Conservation (phyloP, 2,888 invertebrate species). For the Sphaerophoria rueppellii region DNA sequence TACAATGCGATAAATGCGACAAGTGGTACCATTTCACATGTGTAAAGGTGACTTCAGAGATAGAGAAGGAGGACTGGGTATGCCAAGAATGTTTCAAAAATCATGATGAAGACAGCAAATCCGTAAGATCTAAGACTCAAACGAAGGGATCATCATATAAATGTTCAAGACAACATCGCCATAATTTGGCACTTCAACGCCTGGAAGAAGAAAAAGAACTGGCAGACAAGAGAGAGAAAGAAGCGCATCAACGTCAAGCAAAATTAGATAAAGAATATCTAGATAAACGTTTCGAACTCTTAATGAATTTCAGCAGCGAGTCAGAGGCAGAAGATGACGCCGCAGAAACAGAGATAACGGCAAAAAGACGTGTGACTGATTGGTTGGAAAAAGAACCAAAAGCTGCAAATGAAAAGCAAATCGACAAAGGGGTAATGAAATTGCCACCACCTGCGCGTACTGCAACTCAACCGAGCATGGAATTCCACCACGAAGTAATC, state of each 20-base stretch:
- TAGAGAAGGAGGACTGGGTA: neutral
- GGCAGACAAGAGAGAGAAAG: conserved; percentile 4
- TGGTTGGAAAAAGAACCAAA: conserved; percentile 15
- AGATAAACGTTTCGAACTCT: no score
- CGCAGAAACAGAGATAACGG: neutral
- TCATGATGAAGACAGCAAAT: neutral
- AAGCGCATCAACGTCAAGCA: neutral
- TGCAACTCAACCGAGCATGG: conserved; percentile 1
- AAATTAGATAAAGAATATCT: no score
- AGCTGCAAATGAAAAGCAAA: neutral
- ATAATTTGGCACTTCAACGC: neutral
- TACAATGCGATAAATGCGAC: neutral
- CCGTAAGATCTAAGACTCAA: neutral
- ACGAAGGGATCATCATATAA: neutral
- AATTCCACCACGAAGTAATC: neutral
- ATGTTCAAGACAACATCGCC: neutral
- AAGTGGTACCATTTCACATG: conserved; percentile 2
- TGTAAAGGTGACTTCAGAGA: neutral
- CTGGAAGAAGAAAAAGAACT: conserved; percentile 17
- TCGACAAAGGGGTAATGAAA: neutral
- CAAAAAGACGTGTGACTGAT: conserved; percentile 1
- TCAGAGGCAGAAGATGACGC: no score
- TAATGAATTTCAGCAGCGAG: no score
- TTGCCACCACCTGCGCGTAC: neutral
- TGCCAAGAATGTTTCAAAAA: no score